These are phyloP conservation scores for Tetranychus urticae DNA, from an alignment of 1,140 invertebrate species.

Conservation along the genomic window DNA sequence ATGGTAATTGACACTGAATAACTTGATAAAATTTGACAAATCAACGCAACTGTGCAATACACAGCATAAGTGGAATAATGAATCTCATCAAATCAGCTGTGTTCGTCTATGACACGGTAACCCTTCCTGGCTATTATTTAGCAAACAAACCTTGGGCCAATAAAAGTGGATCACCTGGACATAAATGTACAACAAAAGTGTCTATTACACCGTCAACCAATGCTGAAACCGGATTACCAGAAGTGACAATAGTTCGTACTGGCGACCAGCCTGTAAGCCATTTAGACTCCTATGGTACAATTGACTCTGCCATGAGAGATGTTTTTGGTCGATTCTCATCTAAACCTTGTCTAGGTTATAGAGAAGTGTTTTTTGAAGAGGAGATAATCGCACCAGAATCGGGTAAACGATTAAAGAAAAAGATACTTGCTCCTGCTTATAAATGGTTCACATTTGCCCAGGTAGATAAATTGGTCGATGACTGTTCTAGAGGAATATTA, in stretches of 20 bases:
- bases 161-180: slow-evolving; percentile 18
- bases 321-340: neutral
- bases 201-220: neutral
- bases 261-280: neutral
- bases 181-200: too few relatives aligned
- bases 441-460: slow-evolving; percentile 64
- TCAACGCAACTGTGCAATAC: too few relatives aligned
- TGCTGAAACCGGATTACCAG: neutral
- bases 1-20: too few relatives aligned
- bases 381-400: slow-evolving; percentile 71
- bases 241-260: neutral
- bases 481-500: slow-evolving; percentile 52
- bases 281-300: neutral
- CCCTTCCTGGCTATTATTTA: slow-evolving; percentile 62
- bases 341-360: slow-evolving; percentile 11
- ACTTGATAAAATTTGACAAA: too few relatives aligned
- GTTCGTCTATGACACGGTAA: slow-evolving; percentile 54
- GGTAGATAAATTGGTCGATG: slow-evolving; percentile 39
- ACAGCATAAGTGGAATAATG: neutral
- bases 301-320: neutral
- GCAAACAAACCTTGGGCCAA: slow-evolving; percentile 52
- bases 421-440: slow-evolving; percentile 41
- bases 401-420: slow-evolving; percentile 62
- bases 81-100: slow-evolving; percentile 19
- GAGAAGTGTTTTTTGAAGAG: slow-evolving; percentile 2